These are phyloP conservation scores for Labeo rohita DNA, from an alignment of 2,113 vertebrate genomes.

Conservation along the genomic window DNA sequence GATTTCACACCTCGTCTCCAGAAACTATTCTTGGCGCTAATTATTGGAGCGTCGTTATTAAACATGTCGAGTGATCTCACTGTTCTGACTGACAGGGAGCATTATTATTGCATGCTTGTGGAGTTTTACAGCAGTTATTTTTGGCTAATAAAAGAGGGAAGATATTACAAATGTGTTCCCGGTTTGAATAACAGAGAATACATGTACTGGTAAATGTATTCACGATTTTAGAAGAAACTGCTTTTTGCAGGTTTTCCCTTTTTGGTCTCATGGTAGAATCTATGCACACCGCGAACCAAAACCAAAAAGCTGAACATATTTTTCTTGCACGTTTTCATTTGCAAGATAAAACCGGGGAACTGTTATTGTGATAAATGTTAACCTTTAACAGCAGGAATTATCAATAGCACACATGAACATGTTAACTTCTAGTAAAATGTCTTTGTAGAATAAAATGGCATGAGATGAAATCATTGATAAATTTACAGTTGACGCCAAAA, in stretches of 20 bases:
- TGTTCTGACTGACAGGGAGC: conserved; percentile 10
- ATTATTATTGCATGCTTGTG: conserved; percentile 27
- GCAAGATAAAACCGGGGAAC: background rate
- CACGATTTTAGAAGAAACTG: background rate
- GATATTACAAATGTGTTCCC: background rate
- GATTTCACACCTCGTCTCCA: conserved; percentile 31
- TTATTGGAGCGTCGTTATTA: conserved; percentile 29
- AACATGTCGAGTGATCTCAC: conserved; percentile 22
- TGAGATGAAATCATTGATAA: background rate
- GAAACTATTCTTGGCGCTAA: conserved; percentile 24
- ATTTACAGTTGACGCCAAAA: background rate
- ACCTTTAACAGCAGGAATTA: background rate
- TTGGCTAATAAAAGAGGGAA: conserved; percentile 1
- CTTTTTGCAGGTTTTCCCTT: background rate
- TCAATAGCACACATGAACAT: background rate
- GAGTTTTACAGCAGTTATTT: conserved; percentile 22
- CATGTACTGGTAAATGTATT: background rate
- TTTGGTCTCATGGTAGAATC: background rate
- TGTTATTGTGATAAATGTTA: background rate
- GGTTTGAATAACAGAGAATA: background rate
- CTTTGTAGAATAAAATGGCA: background rate
- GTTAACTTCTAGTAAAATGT: background rate
- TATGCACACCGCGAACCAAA: background rate
- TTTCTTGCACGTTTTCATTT: background rate
- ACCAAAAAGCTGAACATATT: background rate